A percentile compares a stretch with the other conserved stretches of the same genome.
Evolutionary conservation across 2,888 invertebrate species (phyloP).

Genomic region (Lasioglossum leucozonium): DNA sequence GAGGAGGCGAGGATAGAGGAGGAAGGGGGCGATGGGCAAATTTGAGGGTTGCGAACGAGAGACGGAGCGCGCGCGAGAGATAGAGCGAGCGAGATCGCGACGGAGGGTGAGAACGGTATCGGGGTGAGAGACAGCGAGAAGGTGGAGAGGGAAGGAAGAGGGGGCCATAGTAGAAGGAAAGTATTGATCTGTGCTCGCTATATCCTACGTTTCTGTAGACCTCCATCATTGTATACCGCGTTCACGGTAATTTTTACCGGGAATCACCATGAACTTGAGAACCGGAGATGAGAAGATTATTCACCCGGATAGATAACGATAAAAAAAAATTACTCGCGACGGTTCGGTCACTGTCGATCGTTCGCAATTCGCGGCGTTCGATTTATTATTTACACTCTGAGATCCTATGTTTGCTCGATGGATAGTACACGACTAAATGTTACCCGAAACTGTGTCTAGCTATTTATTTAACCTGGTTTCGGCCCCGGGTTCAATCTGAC

Average conservation of each 20-base stretch:
- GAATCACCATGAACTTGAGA: constrained; percentile 68
- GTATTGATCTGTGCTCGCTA: constrained; percentile 84
- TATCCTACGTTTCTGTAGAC: constrained; percentile 82
- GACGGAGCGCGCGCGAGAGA: constrained; percentile 43
- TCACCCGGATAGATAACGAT: not conserved
- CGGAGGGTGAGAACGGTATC: constrained; percentile 58
- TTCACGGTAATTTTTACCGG: constrained; percentile 76
- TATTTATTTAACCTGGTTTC: constrained; percentile 19
- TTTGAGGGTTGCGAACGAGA: constrained; percentile 75
- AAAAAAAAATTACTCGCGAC: not conserved
- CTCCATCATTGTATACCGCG: constrained; percentile 70
- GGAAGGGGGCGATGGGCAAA: constrained; percentile 70
- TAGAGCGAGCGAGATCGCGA: constrained; percentile 42
- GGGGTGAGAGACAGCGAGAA: constrained; percentile 58
- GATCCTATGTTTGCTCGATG: not conserved
- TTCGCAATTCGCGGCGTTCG: not conserved
- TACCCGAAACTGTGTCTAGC: not conserved
- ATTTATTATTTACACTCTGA: not conserved
- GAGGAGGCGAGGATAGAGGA: constrained; percentile 19
- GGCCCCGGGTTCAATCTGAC: constrained; percentile 20
- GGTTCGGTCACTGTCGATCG: not conserved
- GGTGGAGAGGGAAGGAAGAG: constrained; percentile 69
- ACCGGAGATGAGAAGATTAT: not conserved
- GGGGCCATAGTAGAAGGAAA: constrained; percentile 83
- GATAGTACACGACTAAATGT: not conserved